Evolutionary conservation across 2,797 vertebrate species (phyloP).

Genomic region (Varecia variegata): DNA sequence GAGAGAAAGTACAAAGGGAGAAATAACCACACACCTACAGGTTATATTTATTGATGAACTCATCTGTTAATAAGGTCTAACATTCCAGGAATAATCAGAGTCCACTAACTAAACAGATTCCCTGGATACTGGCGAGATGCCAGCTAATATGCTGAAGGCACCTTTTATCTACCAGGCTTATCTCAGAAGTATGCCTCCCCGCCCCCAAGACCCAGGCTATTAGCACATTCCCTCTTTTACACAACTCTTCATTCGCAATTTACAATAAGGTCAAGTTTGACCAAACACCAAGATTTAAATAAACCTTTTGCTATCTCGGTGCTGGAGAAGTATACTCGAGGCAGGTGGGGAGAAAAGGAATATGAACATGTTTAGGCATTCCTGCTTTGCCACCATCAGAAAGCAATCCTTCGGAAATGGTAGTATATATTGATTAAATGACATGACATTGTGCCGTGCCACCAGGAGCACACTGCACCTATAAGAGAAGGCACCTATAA

Average conservation of each 20-base stretch:
- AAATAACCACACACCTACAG: constrained; percentile 76
- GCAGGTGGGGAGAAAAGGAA: not conserved
- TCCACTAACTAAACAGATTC: constrained; percentile 79
- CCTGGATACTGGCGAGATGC: constrained; percentile 79
- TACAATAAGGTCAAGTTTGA: constrained; percentile 35
- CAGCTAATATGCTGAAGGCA: constrained; percentile 80
- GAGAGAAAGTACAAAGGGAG: constrained; percentile 75
- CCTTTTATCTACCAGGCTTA: constrained; percentile 81
- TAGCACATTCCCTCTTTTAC: constrained; percentile 72
- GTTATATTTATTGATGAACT: constrained; percentile 84
- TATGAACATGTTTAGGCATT: not conserved
- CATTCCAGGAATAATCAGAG: constrained; percentile 88
- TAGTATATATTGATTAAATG: not conserved
- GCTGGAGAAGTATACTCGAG: not conserved
- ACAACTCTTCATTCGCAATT: constrained; percentile 65
- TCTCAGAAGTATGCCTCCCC: constrained; percentile 59
- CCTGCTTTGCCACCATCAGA: not conserved
- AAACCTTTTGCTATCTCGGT: constrained; percentile 12
- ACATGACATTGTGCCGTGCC: not conserved
- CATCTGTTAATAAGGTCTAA: constrained; percentile 84
- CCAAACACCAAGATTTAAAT: constrained; percentile 26
- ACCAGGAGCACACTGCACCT: constrained; percentile 32
- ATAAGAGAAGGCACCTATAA: constrained; percentile 60
- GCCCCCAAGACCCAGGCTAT: constrained; percentile 65
- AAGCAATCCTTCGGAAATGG: constrained; percentile 1